A percentile compares a stretch with the other conserved stretches of the same genome.
Evolutionary conservation across 37 sponge, comb jelly and placozoan species (phyloP).

Genomic region (Halisarca cf. caerulea): DNA sequence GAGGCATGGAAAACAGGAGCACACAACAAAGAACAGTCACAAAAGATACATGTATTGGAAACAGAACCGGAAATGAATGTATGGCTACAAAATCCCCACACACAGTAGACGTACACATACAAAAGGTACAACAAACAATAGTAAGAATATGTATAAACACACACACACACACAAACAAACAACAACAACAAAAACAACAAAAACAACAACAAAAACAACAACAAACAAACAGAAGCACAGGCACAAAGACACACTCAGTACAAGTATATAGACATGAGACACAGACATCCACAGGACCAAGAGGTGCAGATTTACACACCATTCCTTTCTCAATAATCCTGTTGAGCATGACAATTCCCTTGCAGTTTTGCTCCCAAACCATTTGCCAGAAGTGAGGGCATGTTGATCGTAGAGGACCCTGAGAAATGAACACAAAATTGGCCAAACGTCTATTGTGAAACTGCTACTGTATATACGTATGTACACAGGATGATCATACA

Average conservation of each 20-base stretch:
- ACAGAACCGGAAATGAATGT: too few relatives aligned
- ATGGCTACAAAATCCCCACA: not conserved
- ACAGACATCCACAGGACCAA: not conserved
- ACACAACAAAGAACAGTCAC: not conserved
- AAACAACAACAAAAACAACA: too few relatives aligned
- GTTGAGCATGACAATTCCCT: constrained; percentile 91
- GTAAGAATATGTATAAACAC: not conserved
- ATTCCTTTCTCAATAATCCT: constrained; percentile 84
- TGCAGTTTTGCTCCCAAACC: constrained; percentile 87
- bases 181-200: too few relatives aligned
- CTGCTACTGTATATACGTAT: too few relatives aligned
- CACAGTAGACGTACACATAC: not conserved
- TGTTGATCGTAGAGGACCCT: constrained; percentile 88
- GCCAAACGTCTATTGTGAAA: too few relatives aligned
- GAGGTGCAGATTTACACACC: constrained; percentile 34
- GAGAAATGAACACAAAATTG: not conserved
- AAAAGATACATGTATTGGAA: not conserved
- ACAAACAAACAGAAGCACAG: not conserved
- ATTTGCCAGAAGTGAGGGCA: constrained; percentile 89
- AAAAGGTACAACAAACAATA: not conserved
- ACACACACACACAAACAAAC: too few relatives aligned
- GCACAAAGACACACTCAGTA: not conserved
- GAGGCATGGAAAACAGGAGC: not conserved
- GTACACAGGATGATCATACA: too few relatives aligned
- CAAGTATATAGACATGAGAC: not conserved